These are phyloP conservation scores for Atopsyche davidsoni DNA, from an alignment of 1,140 invertebrate species.

Conservation along the genomic window DNA sequence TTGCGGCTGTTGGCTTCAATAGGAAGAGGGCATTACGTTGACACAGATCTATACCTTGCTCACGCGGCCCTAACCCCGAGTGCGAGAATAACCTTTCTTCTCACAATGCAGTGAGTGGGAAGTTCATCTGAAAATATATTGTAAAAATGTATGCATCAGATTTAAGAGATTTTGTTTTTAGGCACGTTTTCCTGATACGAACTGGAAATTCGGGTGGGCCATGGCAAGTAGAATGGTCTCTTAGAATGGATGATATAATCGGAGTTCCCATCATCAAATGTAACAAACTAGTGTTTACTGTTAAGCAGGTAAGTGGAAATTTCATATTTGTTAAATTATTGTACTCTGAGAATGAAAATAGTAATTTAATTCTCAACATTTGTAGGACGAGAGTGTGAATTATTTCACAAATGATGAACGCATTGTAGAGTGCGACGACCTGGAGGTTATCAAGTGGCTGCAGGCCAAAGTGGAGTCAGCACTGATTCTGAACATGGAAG, in stretches of 20 bases:
- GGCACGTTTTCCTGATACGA: slow-evolving; percentile 68
- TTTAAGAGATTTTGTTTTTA: slow-evolving; percentile 47
- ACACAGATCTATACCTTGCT: slow-evolving; percentile 64
- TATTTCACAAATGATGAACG: slow-evolving; percentile 55
- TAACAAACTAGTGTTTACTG: slow-evolving; percentile 63
- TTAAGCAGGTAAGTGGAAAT: slow-evolving; percentile 58
- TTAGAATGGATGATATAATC: slow-evolving; percentile 67
- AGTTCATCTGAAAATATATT: too few relatives aligned
- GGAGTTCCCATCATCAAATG: slow-evolving; percentile 59
- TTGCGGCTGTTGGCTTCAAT: slow-evolving; percentile 52
- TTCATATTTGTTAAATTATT: too few relatives aligned
- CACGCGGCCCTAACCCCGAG: slow-evolving; percentile 56
- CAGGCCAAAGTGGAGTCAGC: slow-evolving; percentile 66
- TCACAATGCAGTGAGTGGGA: slow-evolving; percentile 59
- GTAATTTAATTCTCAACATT: slow-evolving; percentile 23
- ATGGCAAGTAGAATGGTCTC: slow-evolving; percentile 72
- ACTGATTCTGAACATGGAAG: slow-evolving; percentile 63
- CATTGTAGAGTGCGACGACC: slow-evolving; percentile 58
- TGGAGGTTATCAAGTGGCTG: slow-evolving; percentile 61
- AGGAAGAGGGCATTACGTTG: slow-evolving; percentile 59
- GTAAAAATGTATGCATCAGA: too few relatives aligned
- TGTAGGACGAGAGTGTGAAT: slow-evolving; percentile 52
- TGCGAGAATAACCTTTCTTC: slow-evolving; percentile 46
- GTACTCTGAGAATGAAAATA: too few relatives aligned
- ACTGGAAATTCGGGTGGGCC: slow-evolving; percentile 63